Evolutionary conservation across 1,140 invertebrate species (phyloP), one percentile per base, ranked within the genome.

Genomic region (Drosophila erecta): DNA sequence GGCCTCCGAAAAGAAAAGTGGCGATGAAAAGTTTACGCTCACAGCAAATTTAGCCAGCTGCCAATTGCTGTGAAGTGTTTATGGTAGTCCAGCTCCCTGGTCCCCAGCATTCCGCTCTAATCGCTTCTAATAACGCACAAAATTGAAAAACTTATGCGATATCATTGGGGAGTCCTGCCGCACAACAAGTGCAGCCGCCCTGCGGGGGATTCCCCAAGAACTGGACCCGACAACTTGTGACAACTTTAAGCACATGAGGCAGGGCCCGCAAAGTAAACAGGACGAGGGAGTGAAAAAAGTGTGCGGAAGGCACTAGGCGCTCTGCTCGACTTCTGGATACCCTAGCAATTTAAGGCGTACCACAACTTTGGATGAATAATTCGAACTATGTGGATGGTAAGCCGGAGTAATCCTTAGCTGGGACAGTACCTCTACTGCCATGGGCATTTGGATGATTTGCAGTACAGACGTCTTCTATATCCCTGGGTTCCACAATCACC

Each of bases 91-190:
- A 54, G 61, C 62, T 53, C 50, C 41, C 35, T 49, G 54, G 49
- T 65, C 38, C 37, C 14, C 54, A 44, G 54, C 59, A 46, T 56
- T 56, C 53, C 61, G 60, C 83, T 85, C 87, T 90, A 90, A 90
- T 90, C 87, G 83, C 83, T 90, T 84, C 87, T 90, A 90, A 90
- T 90, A 90, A 90, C 76, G 84, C 84, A 90, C 83, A 87, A 90
- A 90, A 90, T 89, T 89, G 87, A 90, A 90, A 90, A 90, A 90
- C 87, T 90, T 90, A 81, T 90, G 81, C 87, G 79, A 87, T 87
- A 87, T 89, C 84, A 89, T 83, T 74, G 79, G 84, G 79, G 79
- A 89, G 60, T 79, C 75, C 67, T 57, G 79, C 60, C 62, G 78
- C 66, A 87, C 83, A 71, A 87, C 83, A 87, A 87, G 65, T 85